Base-by-base conservation (phyloP, 2,888 invertebrate species). In the Tipula lateralis region DNA sequence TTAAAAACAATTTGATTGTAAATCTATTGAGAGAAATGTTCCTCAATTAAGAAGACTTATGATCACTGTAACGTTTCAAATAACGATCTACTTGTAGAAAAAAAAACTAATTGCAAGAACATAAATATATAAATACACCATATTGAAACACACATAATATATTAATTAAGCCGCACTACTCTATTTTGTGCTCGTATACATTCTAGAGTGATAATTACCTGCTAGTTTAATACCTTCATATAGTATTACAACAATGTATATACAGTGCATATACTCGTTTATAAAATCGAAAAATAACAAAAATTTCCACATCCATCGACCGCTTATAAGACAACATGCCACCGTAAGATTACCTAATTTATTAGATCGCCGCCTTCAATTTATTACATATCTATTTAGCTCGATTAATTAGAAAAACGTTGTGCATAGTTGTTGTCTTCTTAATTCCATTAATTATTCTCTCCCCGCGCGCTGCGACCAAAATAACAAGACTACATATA, bases 321-420 rank as follows among this genome's bases (percentile, higher is more conserved):
- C 50, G 12, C 19, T 19, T 19, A 50, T 39, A 19, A 50, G 6
- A 24, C 66, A 66, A 66, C 66, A 66, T 24, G 24, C 24, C 66
- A 24, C 66, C 66, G 24, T 66, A 66, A 19, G 24, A 66, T 66
- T 66, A 66, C 66, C 66, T 66, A 66, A 66, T 66, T 66, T 66
- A 66, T 66, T 66, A 66, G 66, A 66, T 66, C 66, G 19, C 66
- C 66, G 66, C 66, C 66, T 66, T 66, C 66, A 66, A 66, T 66
- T 66, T 66, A 66, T 66, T 66, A 66, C 66, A 66, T 66, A 24
- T 66, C 7, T 66, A 66, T 66, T 66, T 66, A 66, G 66, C 66
- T 66, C 66, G 66, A 66, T 66, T 66, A 66, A 66, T 66, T 66
- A 66, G 66, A 66, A 66, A 66, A 66, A 66, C 24, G 66, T 66